Conservation (phyloP, 2,113 vertebrate genomes). For the Syngnathus scovelli region DNA sequence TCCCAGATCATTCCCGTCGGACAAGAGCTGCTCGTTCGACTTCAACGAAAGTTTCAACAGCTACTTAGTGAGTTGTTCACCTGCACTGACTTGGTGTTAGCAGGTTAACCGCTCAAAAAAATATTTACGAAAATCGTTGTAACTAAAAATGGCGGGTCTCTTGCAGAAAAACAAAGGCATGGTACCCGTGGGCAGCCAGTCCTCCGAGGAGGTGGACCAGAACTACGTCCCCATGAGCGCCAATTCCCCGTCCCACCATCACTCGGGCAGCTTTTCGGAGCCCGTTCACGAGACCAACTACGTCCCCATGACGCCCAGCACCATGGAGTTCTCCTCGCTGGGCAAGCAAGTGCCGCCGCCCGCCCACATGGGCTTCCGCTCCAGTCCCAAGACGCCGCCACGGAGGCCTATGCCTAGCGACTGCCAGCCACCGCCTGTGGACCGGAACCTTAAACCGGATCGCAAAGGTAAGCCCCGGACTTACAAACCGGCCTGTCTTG, state of each 20-base stretch:
- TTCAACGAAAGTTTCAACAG: constrained; percentile 87
- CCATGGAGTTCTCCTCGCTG: constrained; percentile 91
- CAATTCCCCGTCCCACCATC: constrained; percentile 90
- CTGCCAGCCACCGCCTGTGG: constrained; percentile 92
- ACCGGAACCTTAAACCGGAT: constrained; percentile 97
- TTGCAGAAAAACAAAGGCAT: constrained; percentile 91
- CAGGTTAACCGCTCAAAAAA: neutral
- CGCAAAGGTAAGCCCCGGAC: constrained; percentile 86
- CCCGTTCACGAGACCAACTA: constrained; percentile 92
- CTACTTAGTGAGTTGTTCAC: constrained; percentile 82
- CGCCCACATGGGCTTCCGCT: constrained; percentile 96
- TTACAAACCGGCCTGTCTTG: no score
- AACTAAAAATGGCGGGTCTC: neutral
- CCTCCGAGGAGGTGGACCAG: constrained; percentile 90
- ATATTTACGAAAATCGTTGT: neutral
- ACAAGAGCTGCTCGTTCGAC: constrained; percentile 88
- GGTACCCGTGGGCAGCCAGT: constrained; percentile 81
- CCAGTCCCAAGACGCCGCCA: constrained; percentile 94
- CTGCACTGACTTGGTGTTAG: neutral
- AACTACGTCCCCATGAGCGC: constrained; percentile 98
- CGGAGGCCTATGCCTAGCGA: constrained; percentile 83
- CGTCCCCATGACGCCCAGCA: constrained; percentile 95
- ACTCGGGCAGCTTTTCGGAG: constrained; percentile 86
- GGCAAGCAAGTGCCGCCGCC: constrained; percentile 98
- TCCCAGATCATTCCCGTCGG: constrained; percentile 88